A percentile compares a stretch with the other conserved stretches of the same genome.
Evolutionary conservation across 2,113 vertebrate species (phyloP).

Genomic region (Recurvirostra avosetta): DNA sequence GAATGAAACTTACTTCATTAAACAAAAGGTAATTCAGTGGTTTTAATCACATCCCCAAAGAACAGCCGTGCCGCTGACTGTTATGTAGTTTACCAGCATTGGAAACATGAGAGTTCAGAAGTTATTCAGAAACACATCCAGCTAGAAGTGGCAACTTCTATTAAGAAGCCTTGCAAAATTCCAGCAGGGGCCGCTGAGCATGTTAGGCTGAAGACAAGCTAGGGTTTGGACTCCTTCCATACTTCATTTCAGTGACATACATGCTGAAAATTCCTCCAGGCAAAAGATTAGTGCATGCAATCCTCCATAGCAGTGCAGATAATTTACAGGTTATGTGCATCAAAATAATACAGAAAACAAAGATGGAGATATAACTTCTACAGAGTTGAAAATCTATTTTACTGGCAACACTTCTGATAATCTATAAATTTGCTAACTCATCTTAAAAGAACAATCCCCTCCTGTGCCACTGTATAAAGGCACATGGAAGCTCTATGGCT

Average conservation of each 20-base stretch:
- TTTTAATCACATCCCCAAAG: background rate
- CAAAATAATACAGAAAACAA: background rate
- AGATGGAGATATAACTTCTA: background rate
- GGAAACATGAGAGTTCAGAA: background rate
- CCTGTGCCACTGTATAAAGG: background rate
- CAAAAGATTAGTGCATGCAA: background rate
- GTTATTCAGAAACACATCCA: background rate
- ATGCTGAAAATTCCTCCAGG: background rate
- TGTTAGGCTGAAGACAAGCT: background rate
- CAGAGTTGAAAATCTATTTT: background rate
- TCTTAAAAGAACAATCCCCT: background rate
- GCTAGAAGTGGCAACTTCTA: background rate
- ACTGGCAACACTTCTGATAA: background rate
- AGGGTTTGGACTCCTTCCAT: background rate
- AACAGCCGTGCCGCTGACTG: background rate
- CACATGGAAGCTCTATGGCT: background rate
- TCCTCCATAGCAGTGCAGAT: background rate
- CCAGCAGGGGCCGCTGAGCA: background rate
- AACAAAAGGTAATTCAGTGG: background rate
- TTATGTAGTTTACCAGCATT: background rate
- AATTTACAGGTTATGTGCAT: background rate
- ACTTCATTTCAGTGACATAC: background rate
- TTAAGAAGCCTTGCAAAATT: background rate
- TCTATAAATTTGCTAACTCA: background rate
- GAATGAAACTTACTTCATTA: background rate